phyloP scores from a whole-genome alignment of 2,113 vertebrate genomes.

The Gambusia holbrooki region DNA sequence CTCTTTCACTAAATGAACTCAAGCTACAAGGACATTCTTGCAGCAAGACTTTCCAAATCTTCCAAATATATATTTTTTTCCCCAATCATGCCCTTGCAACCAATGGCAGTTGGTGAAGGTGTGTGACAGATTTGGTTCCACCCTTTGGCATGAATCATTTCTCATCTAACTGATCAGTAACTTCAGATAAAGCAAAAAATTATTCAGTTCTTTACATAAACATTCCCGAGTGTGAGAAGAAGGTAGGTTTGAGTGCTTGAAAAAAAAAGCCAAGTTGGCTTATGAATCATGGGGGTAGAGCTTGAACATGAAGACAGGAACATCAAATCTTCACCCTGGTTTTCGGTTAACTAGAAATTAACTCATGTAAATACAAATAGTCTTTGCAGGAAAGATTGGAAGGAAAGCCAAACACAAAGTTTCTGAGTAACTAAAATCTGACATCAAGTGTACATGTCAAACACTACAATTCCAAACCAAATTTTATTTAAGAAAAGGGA shows the following conservation, averaged over 20 bases:
- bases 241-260: constrained; percentile 40
- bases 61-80: constrained; percentile 30
- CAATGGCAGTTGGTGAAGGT: constrained; percentile 41
- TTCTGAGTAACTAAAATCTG: too few relatives aligned
- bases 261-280: constrained; percentile 24
- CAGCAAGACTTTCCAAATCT: not conserved
- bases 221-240: constrained; percentile 52
- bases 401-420: too few relatives aligned
- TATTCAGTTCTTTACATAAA: constrained; percentile 67
- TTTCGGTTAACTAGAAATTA: not conserved
- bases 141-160: constrained; percentile 59
- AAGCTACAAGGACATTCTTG: not conserved
- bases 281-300: constrained; percentile 49
- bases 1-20: not conserved
- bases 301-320: constrained; percentile 30
- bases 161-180: constrained; percentile 47
- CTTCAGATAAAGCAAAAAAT: constrained; percentile 47
- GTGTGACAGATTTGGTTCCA: constrained; percentile 54
- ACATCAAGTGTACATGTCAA: too few relatives aligned
- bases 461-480: too few relatives aligned
- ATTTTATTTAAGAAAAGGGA: too few relatives aligned
- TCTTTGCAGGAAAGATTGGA: too few relatives aligned
- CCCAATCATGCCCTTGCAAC: constrained; percentile 18
- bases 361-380: not conserved
- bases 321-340: constrained; percentile 14